Base-by-base conservation (phyloP, 2,888 invertebrate genomes). In the Odontocolon sp. region DNA sequence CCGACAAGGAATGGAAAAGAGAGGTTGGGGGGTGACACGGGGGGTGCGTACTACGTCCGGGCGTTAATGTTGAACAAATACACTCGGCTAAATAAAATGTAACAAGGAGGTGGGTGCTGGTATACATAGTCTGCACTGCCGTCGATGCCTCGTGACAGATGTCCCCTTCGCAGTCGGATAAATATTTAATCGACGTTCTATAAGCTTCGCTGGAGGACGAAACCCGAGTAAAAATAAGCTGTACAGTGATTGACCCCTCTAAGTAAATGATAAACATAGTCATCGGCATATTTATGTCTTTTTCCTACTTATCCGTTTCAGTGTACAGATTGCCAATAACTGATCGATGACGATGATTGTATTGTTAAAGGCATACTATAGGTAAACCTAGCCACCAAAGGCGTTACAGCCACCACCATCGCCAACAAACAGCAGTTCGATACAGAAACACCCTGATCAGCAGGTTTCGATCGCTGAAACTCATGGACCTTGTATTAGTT, bases 31-130 rank as follows among this genome's bases (percentile, higher is more conserved):
- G n/a, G n/a, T n/a, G n/a, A n/a, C n/a, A n/a, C n/a, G n/a, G 45
- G 47, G 47, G 11, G 38, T 72, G 56, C 75, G 54, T 64, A 72
- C 11, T 47, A n/a, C 47, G 23, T 36, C 36, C 68, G 77, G 80
- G 88, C 85, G 87, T 87, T 89, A 88, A 89, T 89, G 86, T 88
- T 88, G 85, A 87, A 88, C 85, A 89, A 89, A 89, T 87, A 89
- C 78, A 80, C 82, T 80, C 59, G 79, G 81, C 79, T 86, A 87
- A 89, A 88, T 88, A 88, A 89, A 88, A 87, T 86, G 86, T 87
- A 87, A 87, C 87, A 84, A 86, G 87, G 80, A 85, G 79, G 66
- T 33, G 42, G 26, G 33, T 33, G 28, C 23, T 36, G 42, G 40
- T 59, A 52, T 31, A 66, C n/a, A n/a, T n/a, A n/a, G n/a, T n/a